Percentiles rank a stretch among this genome's conserved stretches.
Conservation (phyloP, 2,113 vertebrate genomes). For the Reinhardtius hippoglossoides region DNA sequence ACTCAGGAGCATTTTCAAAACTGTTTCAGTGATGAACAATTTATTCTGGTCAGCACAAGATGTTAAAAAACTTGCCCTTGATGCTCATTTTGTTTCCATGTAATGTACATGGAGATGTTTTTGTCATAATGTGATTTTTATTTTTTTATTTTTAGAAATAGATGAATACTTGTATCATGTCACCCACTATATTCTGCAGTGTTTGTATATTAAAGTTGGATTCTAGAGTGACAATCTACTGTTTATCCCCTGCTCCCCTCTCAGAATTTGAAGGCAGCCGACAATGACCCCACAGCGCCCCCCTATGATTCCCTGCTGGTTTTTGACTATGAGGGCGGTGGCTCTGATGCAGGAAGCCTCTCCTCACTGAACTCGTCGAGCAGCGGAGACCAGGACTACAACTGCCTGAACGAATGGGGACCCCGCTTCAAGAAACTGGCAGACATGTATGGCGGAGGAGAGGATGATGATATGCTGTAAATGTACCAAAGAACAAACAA, state of each 20-base stretch:
- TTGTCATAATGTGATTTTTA: not conserved
- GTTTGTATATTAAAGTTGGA: not conserved
- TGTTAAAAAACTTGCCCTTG: not conserved
- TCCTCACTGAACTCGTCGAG: constrained; percentile 91
- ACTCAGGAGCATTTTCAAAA: not conserved
- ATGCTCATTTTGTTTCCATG: too few relatives aligned
- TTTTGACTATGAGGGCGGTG: constrained; percentile 94
- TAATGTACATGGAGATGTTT: not conserved
- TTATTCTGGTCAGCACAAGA: not conserved
- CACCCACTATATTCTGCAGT: not conserved
- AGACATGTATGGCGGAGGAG: constrained; percentile 93
- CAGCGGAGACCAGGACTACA: constrained; percentile 90
- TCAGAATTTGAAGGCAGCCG: constrained; percentile 92
- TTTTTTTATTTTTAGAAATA: too few relatives aligned
- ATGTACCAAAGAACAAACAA: not conserved
- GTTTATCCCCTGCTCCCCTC: not conserved
- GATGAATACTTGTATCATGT: too few relatives aligned
- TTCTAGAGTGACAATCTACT: not conserved
- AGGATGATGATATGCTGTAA: constrained; percentile 80
- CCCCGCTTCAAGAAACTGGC: constrained; percentile 94
- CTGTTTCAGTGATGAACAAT: not conserved
- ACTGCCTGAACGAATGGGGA: constrained; percentile 90
- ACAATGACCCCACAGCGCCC: constrained; percentile 92
- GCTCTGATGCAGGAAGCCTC: constrained; percentile 90
- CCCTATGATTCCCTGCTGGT: constrained; percentile 96